Conservation (phyloP, 2,888 invertebrate genomes). For the Synanthedon andrenaeformis region DNA sequence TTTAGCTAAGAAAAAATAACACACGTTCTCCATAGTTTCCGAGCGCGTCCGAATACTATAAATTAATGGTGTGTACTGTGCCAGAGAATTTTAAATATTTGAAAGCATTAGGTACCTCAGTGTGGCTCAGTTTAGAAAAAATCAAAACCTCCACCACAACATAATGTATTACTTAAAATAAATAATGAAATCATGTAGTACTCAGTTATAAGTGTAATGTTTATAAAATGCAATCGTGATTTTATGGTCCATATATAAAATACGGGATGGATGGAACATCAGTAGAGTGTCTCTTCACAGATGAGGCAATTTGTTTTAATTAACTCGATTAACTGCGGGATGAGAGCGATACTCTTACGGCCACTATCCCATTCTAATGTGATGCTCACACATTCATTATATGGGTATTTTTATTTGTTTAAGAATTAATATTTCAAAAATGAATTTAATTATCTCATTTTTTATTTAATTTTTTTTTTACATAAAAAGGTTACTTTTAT, state of each 20-base stretch:
- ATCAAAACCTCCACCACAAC: slow-evolving; percentile 53
- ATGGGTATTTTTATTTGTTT: slow-evolving; percentile 27
- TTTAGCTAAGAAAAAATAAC: no score
- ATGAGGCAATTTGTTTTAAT: slow-evolving; percentile 48
- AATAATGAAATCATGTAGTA: slow-evolving; percentile 68
- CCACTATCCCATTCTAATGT: slow-evolving; percentile 1
- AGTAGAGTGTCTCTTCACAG: slow-evolving; percentile 13
- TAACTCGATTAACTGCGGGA: slow-evolving; percentile 12
- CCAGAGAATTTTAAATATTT: slow-evolving; percentile 69
- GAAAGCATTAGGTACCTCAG: slow-evolving; percentile 33
- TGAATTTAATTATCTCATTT: no score
- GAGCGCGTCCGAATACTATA: slow-evolving; percentile 45
- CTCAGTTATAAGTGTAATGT: slow-evolving; percentile 64
- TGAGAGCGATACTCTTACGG: no score
- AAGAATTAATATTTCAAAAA: not conserved
- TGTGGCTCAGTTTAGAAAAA: slow-evolving; percentile 52
- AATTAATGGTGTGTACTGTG: slow-evolving; percentile 65
- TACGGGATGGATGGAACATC: slow-evolving; percentile 35
- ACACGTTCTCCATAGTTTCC: slow-evolving; percentile 28
- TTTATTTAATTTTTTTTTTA: no score
- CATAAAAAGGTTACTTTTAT: no score
- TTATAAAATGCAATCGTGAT: slow-evolving; percentile 65
- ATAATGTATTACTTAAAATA: slow-evolving; percentile 69
- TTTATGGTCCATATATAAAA: slow-evolving; percentile 57
- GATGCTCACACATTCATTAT: slow-evolving; percentile 13